Percentiles rank a stretch among this genome's conserved stretches.
These are phyloP conservation scores for Catharus ustulatus DNA, from an alignment of 2,797 vertebrate genomes.

Conservation along the genomic window DNA sequence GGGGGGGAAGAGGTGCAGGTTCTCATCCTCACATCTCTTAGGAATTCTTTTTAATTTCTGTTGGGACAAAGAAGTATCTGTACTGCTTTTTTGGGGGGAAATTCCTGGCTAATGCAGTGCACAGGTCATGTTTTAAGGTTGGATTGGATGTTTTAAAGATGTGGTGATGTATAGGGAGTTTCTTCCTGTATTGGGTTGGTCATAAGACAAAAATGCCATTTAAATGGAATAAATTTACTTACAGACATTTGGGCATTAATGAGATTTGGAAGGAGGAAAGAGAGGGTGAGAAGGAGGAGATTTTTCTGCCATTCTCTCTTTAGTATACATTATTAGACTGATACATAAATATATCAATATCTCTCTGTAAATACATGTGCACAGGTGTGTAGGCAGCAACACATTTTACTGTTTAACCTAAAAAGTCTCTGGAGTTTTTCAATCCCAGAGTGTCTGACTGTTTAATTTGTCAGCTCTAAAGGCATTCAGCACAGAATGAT, in stretches of 20 bases:
- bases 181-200: not conserved
- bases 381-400: no score
- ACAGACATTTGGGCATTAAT: not conserved
- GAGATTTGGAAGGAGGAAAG: not conserved
- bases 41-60: rapidly evolving
- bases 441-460: not conserved
- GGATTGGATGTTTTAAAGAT: not conserved
- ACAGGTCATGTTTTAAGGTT: not conserved
- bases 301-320: not conserved
- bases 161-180: not conserved
- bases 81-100: not conserved
- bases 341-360: not conserved
- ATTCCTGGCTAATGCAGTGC: not conserved
- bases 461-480: not conserved
- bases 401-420: no score
- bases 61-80: not conserved
- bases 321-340: not conserved
- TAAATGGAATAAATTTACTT: not conserved
- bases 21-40: not conserved
- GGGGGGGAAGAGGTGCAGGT: not conserved
- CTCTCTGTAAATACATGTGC: not conserved
- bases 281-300: not conserved
- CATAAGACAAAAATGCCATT: not conserved
- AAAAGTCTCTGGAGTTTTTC: not conserved
- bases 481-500: not conserved